Base-by-base conservation (phyloP, 2,797 vertebrate genomes). In the Geotrypetes seraphini region DNA sequence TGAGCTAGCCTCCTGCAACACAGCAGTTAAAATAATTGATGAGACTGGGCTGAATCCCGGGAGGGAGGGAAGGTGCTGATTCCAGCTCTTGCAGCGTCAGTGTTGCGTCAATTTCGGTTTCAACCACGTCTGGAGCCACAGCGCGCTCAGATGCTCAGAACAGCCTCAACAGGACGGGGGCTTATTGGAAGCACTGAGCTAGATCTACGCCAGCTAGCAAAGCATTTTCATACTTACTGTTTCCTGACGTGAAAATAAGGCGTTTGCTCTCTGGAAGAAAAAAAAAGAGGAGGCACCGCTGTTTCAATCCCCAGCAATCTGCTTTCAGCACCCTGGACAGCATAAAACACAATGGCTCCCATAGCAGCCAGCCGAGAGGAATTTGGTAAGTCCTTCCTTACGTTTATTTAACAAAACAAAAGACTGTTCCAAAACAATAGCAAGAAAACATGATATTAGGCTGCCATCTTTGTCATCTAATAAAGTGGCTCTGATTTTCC, bases 21-120 rank as follows among this genome's bases (percentile, higher is more conserved):
- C 48, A 59, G 66, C 63, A 63, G 75, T 85, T 78, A 68, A 68
- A 63, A 69, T 57, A 75, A 87, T 77, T 71, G 60, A 71, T 78
- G 70, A 73, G 59, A 42, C 45, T 33, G 4, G 71, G 61, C 64
- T 70, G 71, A 70, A 57, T 71, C 60, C 65, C 56, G 63, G 54
- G 60, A 55, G 67, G n/a, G 50, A 46, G 39, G 47, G 59, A 60
- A 75, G 79, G 72, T 73, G 71, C 80, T 81, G 78, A 76, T 86
- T 82, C 84, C 80, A 86, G 73, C 69, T 64, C 64, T n/a, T 71
- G 73, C 75, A 87, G 70, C 91, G 90, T 96, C 93, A 95, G 79
- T 63, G 84, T 83, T 93, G 87, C 91, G 91, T 94, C 91, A 95
- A 83, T 81, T 76, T 77, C 60, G 44, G 66, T 66, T 70, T 66